Percentiles rank a stretch among this genome's conserved stretches.
Evolutionary conservation across 2,888 invertebrate genomes (phyloP).

Genomic region (Anthophora plumipes): DNA sequence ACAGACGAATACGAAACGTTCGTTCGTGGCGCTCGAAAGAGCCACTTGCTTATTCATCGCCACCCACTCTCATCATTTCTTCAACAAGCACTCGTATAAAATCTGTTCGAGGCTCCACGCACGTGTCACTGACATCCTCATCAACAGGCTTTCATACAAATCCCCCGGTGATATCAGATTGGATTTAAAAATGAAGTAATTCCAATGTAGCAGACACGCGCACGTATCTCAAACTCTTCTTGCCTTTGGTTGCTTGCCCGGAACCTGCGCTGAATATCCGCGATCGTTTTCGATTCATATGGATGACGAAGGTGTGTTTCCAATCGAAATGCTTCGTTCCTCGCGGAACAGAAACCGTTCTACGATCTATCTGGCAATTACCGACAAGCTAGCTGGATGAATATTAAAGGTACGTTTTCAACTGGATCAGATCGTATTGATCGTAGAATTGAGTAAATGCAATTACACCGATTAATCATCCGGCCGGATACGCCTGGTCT

Average conservation of each 20-base stretch:
- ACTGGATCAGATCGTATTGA: conserved; percentile 48
- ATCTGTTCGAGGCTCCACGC: conserved; percentile 1
- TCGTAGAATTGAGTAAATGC: conserved; percentile 62
- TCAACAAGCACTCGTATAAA: not conserved
- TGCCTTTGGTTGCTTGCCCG: too few species aligned
- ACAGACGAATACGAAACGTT: not conserved
- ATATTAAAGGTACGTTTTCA: conserved; percentile 50
- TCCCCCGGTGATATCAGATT: conserved; percentile 13
- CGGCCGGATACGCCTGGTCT: not conserved
- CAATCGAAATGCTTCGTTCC: not conserved
- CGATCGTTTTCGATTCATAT: conserved; percentile 25
- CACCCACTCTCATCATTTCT: conserved; percentile 10
- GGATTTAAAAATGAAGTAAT: conserved; percentile 21
- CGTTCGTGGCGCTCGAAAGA: not conserved
- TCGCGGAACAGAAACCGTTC: conserved; percentile 2
- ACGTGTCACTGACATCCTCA: conserved; percentile 16
- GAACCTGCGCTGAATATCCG: not conserved
- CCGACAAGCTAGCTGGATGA: conserved; percentile 32
- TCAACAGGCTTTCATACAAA: conserved; percentile 23
- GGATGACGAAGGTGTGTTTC: conserved; percentile 7
- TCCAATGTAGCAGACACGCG: not conserved
- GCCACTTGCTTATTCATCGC: conserved; percentile 21
- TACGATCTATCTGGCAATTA: conserved; percentile 46
- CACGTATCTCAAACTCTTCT: too few species aligned
- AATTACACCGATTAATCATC: conserved; percentile 66